Percentiles rank a stretch among this genome's conserved stretches.
phyloP scores from a whole-genome alignment of 2,888 invertebrate genomes.

The Stenchaetothrips biformis region DNA sequence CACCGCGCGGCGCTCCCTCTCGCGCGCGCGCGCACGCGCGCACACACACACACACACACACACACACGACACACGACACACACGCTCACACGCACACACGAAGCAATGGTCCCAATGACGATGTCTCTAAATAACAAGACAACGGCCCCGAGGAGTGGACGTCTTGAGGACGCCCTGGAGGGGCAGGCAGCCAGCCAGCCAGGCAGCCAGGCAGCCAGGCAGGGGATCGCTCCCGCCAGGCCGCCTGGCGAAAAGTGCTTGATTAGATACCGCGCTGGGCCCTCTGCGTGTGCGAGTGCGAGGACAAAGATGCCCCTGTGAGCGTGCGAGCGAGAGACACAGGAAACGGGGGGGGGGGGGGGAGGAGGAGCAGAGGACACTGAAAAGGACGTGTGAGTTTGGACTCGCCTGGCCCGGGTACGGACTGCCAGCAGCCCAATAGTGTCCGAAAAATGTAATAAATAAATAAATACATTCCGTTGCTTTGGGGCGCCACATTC shows the following conservation, averaged over 20 bases:
- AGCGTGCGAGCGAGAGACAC: too few species aligned
- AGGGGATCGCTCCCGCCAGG: not conserved
- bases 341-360: not conserved
- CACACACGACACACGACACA: not conserved
- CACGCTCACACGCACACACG: not conserved
- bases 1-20: not conserved
- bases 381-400: too few species aligned
- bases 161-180: too few species aligned
- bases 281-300: not conserved
- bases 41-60: not conserved
- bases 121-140: conserved; percentile 8
- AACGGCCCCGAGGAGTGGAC: not conserved
- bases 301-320: too few species aligned
- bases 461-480: not conserved
- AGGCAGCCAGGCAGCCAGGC: too few species aligned
- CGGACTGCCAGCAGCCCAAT: too few species aligned
- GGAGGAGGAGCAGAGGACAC: not conserved
- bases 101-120: not conserved
- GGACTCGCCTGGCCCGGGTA: too few species aligned
- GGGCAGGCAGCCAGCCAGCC: too few species aligned
- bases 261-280: not conserved
- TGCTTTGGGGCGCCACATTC: not conserved
- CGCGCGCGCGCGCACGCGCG: too few species aligned
- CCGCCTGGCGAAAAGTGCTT: not conserved
- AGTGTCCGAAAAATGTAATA: too few species aligned